Base-by-base conservation (phyloP, 1,140 invertebrate genomes). In the Schmidtea mediterranea region DNA sequence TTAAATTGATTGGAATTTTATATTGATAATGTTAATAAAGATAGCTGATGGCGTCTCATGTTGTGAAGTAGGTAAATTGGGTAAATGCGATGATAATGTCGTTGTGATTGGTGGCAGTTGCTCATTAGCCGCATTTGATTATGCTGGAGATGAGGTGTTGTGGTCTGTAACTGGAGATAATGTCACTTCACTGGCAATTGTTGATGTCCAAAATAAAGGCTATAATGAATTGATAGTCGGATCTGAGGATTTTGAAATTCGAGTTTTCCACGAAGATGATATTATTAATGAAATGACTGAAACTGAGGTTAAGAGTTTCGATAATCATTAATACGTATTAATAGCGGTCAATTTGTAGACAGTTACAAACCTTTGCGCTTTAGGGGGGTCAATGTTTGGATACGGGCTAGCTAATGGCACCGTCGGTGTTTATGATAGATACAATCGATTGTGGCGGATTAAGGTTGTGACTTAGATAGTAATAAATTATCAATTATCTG, bases 351-450 rank as follows among this genome's bases (percentile, higher is more conserved):
- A 49, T 32, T 32, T 32, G 26, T 32, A 82, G 53, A 70, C 76
- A 0, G 75, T 89, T 0, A 75, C 75, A n/a, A 72, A 71, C 38
- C 64, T 89, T 12, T 72, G 75, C 12, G 62, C 72, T 16, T 61
- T 76, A 52, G 57, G 62, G 43, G 74, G 74, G 16, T 72, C 74
- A 45, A 70, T 74, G 54, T 87, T 89, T 68, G 82, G 78, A 2
- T 92, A 90, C 66, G 77, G 79, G 2, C 70, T 90, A 21, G 75
- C 74, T 13, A 90, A 90, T 68, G 84, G 84, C 8, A 90, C 83
- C 9, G 76, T 90, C 22, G 86, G 86, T 1, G 77, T 87, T n/a
- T 92, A 92, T 59, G 79, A 87, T 55, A 75, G 76, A 59, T 70
- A 76, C 1, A 71, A 77, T 36, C 69, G 84, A 54, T 62, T 79